Conservation (phyloP, 2,888 invertebrate species). For the Agriopis leucophaearia region DNA sequence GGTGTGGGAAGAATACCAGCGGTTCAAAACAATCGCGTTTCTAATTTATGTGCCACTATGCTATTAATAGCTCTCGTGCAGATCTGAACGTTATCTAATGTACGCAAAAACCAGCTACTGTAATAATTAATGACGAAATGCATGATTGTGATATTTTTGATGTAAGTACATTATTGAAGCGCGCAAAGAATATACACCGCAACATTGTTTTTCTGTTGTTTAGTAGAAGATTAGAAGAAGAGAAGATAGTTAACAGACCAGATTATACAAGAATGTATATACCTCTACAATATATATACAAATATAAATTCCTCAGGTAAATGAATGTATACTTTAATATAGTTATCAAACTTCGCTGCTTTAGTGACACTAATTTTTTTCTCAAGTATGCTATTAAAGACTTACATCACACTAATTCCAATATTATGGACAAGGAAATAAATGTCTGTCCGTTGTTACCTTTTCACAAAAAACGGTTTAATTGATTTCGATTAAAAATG, state of each 20-base stretch:
- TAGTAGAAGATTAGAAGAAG: background rate
- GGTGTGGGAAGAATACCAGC: conserved; percentile 20
- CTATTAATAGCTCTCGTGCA: conserved; percentile 29
- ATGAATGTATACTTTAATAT: too few relatives aligned
- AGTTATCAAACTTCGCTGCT: too few relatives aligned
- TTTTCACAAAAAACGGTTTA: too few relatives aligned
- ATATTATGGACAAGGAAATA: too few relatives aligned
- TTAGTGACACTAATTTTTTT: too few relatives aligned
- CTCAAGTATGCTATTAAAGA: too few relatives aligned
- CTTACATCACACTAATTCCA: too few relatives aligned
- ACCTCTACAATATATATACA: too few relatives aligned
- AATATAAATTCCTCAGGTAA: background rate
- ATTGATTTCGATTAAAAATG: too few relatives aligned
- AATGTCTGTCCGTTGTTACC: too few relatives aligned
- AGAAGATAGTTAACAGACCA: background rate
- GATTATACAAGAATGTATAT: too few relatives aligned
- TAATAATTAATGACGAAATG: conserved; percentile 33
- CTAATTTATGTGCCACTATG: conserved; percentile 18
- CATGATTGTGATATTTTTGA: background rate
- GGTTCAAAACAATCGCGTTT: conserved; percentile 14
- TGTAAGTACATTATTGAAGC: conserved; percentile 2
- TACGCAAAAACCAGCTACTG: conserved; percentile 42
- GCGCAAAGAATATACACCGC: background rate
- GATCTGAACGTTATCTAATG: conserved; percentile 41
- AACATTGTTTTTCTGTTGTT: conserved; percentile 1